Percentiles rank a stretch among this genome's conserved stretches.
These are phyloP conservation scores for Eupristina koningsbergeri DNA, from an alignment of 1,140 invertebrate species.

Conservation along the genomic window DNA sequence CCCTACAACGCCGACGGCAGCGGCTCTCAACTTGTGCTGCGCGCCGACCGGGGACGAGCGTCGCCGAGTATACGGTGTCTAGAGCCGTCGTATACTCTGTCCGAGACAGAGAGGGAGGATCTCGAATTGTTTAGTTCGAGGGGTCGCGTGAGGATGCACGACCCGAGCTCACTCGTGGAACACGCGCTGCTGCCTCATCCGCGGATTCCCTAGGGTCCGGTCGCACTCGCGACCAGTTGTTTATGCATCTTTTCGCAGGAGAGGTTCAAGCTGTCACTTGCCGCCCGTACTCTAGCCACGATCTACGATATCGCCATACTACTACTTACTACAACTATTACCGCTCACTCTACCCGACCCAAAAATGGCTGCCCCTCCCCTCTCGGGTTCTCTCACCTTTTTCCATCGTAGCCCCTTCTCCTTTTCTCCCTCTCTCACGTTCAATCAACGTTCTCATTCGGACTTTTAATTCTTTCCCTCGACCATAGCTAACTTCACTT, in stretches of 20 bases:
- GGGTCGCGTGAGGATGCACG: neutral
- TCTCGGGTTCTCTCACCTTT: slow-evolving; percentile 38
- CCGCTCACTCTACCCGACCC: slow-evolving; percentile 5
- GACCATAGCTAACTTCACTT: slow-evolving; percentile 4
- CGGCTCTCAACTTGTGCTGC: slow-evolving; percentile 53
- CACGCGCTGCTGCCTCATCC: neutral
- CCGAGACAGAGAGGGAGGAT: slow-evolving; percentile 5
- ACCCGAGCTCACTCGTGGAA: neutral
- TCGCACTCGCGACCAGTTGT: slow-evolving; percentile 7
- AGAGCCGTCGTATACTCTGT: neutral
- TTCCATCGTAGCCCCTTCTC: neutral
- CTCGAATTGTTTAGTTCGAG: neutral
- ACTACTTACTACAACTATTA: slow-evolving; percentile 36
- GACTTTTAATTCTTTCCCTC: slow-evolving; percentile 18
- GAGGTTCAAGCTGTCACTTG: neutral
- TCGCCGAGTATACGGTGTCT: slow-evolving; percentile 1
- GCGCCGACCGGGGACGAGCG: neutral
- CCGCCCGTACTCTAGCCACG: neutral
- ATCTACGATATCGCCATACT: slow-evolving; percentile 7
- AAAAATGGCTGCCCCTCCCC: slow-evolving; percentile 44
- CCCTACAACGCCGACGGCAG: slow-evolving; percentile 59
- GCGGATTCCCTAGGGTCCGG: too few relatives aligned
- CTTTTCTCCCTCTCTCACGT: neutral
- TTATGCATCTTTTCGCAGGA: slow-evolving; percentile 9
- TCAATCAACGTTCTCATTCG: neutral